Conservation (phyloP, 2,888 invertebrate genomes). For the Allolobophora icterica region DNA sequence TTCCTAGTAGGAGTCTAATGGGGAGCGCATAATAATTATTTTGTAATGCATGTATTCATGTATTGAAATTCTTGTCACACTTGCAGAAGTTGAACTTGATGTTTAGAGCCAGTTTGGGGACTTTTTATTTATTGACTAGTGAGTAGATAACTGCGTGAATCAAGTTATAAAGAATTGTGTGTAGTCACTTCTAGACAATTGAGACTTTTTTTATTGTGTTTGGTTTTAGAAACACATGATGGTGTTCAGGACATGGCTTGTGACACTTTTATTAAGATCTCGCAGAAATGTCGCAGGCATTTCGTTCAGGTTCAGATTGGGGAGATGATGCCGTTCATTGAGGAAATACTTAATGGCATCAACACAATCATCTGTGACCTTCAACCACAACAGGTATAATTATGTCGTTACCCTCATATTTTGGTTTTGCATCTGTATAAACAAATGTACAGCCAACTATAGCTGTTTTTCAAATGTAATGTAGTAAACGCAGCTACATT, state of each 20-base stretch:
- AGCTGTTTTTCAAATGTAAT: background rate
- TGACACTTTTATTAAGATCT: slow-evolving; percentile 99
- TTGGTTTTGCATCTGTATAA: background rate
- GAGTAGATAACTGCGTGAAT: background rate
- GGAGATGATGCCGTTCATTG: slow-evolving; percentile 95
- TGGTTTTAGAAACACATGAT: slow-evolving; percentile 87
- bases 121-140: background rate
- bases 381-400: slow-evolving; percentile 87
- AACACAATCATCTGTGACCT: slow-evolving; percentile 98
- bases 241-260: slow-evolving; percentile 99
- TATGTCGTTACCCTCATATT: background rate
- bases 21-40: no score
- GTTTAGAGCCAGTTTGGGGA: background rate
- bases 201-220: background rate
- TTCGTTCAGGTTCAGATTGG: slow-evolving; percentile 95
- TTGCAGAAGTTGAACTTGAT: background rate
- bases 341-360: slow-evolving; percentile 94
- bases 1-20: background rate
- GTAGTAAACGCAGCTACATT: background rate
- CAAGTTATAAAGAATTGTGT: background rate
- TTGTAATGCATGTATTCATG: no score
- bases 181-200: background rate
- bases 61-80: background rate
- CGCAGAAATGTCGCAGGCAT: slow-evolving; percentile 94
- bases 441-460: background rate